These are phyloP conservation scores for Napeogenes inachia DNA, from an alignment of 2,888 invertebrate species.

Conservation along the genomic window DNA sequence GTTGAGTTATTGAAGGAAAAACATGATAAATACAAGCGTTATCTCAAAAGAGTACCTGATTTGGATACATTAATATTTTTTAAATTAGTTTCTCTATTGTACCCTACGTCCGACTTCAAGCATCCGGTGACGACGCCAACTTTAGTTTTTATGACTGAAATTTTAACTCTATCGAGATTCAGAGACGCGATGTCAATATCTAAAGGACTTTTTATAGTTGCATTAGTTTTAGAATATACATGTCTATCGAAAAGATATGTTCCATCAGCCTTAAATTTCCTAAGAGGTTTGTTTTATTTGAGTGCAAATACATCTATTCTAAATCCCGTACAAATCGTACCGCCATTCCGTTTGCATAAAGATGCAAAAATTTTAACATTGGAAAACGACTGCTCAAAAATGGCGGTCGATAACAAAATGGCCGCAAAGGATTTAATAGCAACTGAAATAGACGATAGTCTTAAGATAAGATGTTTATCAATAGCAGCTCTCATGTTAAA, in stretches of 20 bases:
- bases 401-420: conserved; percentile 63
- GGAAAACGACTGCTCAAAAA: conserved; percentile 63
- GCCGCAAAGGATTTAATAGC: conserved; percentile 75
- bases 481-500: conserved; percentile 75
- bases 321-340: conserved; percentile 79
- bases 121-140: conserved; percentile 94
- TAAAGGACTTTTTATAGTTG: conserved; percentile 85
- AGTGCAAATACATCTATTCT: conserved; percentile 80
- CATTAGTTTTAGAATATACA: conserved; percentile 87
- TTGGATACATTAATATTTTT: conserved; percentile 87
- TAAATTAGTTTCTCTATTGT: conserved; percentile 87
- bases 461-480: conserved; percentile 80
- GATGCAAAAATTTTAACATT: conserved; percentile 78
- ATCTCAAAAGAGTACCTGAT: conserved; percentile 78
- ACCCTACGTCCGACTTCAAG: conserved; percentile 92
- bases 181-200: conserved; percentile 82
- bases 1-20: conserved; percentile 85
- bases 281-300: conserved; percentile 85
- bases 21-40: conserved; percentile 79
- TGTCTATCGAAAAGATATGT: conserved; percentile 86
- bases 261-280: conserved; percentile 88
- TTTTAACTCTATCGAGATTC: conserved; percentile 81
- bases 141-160: conserved; percentile 88
- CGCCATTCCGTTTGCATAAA: conserved; percentile 81
- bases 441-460: conserved; percentile 76